Conservation (phyloP, 1,140 invertebrate species). For the Polypedilum pembai region DNA sequence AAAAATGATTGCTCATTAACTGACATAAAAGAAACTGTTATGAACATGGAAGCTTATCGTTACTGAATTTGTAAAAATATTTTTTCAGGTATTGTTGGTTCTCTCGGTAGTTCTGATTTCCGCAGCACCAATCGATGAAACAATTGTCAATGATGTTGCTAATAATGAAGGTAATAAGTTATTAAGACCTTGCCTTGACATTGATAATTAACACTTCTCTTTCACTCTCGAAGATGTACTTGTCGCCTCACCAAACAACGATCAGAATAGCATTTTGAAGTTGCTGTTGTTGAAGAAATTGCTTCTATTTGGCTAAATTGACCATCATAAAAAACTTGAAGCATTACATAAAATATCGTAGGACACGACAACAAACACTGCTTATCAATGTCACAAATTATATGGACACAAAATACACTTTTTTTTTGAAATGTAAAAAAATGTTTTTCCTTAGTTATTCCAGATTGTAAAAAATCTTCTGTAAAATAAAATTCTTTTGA, state of each 20-base stretch:
- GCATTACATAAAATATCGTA: background rate
- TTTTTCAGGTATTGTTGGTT: conserved; percentile 2
- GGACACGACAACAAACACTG: background rate
- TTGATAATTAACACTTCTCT: background rate
- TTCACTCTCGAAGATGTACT: background rate
- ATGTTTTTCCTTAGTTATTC: no score
- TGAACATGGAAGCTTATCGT: no score
- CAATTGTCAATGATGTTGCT: conserved; percentile 9
- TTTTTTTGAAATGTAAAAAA: no score
- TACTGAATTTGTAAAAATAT: background rate
- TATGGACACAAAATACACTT: no score
- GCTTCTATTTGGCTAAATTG: background rate
- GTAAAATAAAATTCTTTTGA: conserved; percentile 15
- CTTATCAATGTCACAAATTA: background rate
- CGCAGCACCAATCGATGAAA: conserved; percentile 2
- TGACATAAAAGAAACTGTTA: no score
- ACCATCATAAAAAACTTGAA: background rate
- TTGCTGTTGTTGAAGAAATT: background rate
- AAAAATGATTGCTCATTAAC: no score
- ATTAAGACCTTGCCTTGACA: background rate
- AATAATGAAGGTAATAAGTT: background rate
- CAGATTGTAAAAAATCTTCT: background rate
- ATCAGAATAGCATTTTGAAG: background rate
- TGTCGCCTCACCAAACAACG: background rate
- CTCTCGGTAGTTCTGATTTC: background rate